A percentile compares a stretch with the other conserved stretches of the same genome.
Conservation (phyloP, 2,888 invertebrate genomes). For the Drosophila meridionalis region DNA sequence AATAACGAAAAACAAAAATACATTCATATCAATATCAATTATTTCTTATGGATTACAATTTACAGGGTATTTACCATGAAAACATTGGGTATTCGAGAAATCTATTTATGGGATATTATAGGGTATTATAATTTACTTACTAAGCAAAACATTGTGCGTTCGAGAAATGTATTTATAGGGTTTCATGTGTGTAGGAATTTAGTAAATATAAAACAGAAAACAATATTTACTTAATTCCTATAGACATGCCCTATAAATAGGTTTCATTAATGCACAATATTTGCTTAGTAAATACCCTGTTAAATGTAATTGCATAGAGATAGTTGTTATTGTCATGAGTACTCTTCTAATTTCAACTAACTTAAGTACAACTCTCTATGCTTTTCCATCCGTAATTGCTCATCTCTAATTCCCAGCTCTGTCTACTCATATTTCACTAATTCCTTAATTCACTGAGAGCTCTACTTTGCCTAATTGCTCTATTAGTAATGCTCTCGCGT, state of each 20-base stretch:
- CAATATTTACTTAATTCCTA: no score
- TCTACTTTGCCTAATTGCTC: conserved; percentile 1
- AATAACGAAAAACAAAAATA: no score
- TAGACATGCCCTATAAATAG: background rate
- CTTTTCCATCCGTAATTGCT: background rate
- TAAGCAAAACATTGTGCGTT: no score
- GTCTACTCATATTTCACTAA: background rate
- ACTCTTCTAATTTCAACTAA: background rate
- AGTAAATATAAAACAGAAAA: no score
- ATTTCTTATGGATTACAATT: no score
- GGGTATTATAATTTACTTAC: no score
- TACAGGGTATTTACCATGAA: no score
- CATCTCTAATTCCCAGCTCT: background rate
- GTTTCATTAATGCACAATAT: background rate
- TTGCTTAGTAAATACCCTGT: background rate
- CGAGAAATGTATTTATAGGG: no score
- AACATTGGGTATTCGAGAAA: no score
- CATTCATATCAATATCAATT: no score
- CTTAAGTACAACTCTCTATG: background rate
- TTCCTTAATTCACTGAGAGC: background rate
- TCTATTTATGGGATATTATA: no score
- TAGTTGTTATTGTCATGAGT: background rate
- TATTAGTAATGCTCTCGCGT: background rate
- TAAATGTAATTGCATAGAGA: background rate
- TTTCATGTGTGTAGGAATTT: no score